phyloP scores from a whole-genome alignment of 2,797 vertebrate genomes.

The Sitta carolinensis region DNA sequence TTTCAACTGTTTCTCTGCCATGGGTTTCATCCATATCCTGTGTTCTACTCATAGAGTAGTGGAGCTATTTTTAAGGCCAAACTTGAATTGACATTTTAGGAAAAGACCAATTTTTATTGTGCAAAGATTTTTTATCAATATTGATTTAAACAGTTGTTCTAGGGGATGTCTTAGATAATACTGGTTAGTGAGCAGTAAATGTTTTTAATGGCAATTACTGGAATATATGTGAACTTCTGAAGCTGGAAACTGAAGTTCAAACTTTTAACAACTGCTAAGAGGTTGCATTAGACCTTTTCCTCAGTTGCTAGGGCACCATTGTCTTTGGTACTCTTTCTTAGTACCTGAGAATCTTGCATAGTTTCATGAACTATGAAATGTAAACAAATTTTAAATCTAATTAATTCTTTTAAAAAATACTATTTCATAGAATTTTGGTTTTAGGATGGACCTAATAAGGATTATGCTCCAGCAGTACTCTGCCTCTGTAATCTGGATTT shows the following conservation, averaged over 20 bases:
- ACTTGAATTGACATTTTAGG: background rate
- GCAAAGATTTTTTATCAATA: background rate
- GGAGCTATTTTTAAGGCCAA: background rate
- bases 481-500: background rate
- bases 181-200: background rate
- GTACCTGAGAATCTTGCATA: background rate
- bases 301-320: background rate
- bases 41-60: background rate
- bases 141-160: background rate
- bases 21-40: background rate
- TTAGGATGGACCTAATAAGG: background rate
- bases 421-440: background rate
- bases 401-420: background rate
- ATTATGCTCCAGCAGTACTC: background rate
- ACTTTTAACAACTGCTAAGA: background rate
- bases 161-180: background rate
- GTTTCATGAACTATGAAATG: background rate
- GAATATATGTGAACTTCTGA: background rate
- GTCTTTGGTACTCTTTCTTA: background rate
- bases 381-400: background rate
- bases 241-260: background rate
- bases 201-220: background rate
- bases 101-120: background rate
- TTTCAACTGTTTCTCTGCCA: background rate
- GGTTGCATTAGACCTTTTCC: background rate